These are phyloP conservation scores for Spea bombifrons DNA, from an alignment of 2,113 vertebrate genomes.

Conservation along the genomic window DNA sequence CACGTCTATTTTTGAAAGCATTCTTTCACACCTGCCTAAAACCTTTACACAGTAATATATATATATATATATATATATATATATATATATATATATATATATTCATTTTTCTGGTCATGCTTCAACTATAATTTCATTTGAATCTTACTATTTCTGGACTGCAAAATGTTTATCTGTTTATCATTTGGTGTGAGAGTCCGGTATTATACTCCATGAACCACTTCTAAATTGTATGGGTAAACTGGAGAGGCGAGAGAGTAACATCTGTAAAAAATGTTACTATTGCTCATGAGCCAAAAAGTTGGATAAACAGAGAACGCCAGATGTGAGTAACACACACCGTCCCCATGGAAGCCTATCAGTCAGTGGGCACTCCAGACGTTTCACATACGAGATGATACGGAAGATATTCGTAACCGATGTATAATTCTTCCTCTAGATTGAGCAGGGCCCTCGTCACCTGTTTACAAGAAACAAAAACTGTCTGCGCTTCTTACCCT, in stretches of 20 bases:
- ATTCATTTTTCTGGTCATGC: neutral
- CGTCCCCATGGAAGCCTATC: slow-evolving; percentile 3
- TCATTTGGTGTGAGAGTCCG: slow-evolving; percentile 3
- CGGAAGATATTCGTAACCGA: too few species aligned
- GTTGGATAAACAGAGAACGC: slow-evolving; percentile 34
- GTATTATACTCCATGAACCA: slow-evolving; percentile 27
- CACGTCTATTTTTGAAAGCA: too few species aligned
- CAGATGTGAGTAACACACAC: slow-evolving; percentile 24
- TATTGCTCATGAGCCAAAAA: slow-evolving; percentile 9
- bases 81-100: too few species aligned
- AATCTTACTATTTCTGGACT: slow-evolving; percentile 16
- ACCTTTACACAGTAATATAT: too few species aligned
- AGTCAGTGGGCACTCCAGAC: slow-evolving; percentile 26
- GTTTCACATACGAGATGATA: too few species aligned
- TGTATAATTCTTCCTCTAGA: too few species aligned
- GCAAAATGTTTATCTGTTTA: neutral
- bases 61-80: too few species aligned
- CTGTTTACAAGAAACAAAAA: too few species aligned
- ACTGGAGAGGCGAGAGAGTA: neutral
- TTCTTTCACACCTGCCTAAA: too few species aligned
- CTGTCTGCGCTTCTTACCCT: too few species aligned
- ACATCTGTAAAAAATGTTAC: slow-evolving; percentile 31
- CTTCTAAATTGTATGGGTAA: neutral
- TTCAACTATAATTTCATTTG: slow-evolving; percentile 31
- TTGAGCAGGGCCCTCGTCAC: too few species aligned